Evolutionary conservation across 2,888 invertebrate genomes (phyloP).

Genomic region (Cryptocephalus primarius): DNA sequence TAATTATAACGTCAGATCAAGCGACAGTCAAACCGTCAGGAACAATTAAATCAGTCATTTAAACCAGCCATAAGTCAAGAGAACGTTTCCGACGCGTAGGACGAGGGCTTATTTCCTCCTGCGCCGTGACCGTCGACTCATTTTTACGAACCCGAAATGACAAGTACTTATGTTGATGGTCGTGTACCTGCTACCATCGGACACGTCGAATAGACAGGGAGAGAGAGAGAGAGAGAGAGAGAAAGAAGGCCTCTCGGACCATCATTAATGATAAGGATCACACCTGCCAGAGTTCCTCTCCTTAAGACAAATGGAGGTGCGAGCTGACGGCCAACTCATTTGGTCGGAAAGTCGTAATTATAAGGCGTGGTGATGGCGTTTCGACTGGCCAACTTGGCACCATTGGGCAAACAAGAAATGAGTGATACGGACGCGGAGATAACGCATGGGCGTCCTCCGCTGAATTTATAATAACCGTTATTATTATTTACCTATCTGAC

Average conservation of each 20-base stretch:
- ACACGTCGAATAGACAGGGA: conserved; percentile 23
- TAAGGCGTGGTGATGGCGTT: conserved; percentile 35
- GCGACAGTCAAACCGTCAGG: background rate
- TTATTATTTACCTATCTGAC: background rate
- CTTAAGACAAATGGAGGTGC: conserved; percentile 41
- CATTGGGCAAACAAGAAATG: conserved; percentile 29
- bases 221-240: conserved; percentile 15
- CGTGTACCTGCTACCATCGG: conserved; percentile 23
- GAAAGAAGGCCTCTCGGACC: conserved; percentile 6
- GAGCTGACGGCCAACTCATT: conserved; percentile 40
- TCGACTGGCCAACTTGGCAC: conserved; percentile 21
- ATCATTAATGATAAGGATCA: conserved; percentile 37
- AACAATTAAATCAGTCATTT: background rate
- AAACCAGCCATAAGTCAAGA: background rate
- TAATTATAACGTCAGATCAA: background rate
- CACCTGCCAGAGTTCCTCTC: conserved; percentile 21
- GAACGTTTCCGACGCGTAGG: conserved; percentile 8
- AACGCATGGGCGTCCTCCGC: conserved; percentile 6
- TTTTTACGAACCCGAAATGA: conserved; percentile 29
- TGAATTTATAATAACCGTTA: background rate
- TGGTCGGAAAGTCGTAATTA: conserved; percentile 43
- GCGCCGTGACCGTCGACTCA: conserved; percentile 22
- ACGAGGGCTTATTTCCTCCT: conserved; percentile 8
- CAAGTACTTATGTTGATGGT: conserved; percentile 29
- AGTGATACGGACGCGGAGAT: conserved; percentile 8